Evolutionary conservation across 2,888 invertebrate genomes (phyloP), one percentile per base, ranked within the genome.

Genomic region (Nemapogon koenigi): DNA sequence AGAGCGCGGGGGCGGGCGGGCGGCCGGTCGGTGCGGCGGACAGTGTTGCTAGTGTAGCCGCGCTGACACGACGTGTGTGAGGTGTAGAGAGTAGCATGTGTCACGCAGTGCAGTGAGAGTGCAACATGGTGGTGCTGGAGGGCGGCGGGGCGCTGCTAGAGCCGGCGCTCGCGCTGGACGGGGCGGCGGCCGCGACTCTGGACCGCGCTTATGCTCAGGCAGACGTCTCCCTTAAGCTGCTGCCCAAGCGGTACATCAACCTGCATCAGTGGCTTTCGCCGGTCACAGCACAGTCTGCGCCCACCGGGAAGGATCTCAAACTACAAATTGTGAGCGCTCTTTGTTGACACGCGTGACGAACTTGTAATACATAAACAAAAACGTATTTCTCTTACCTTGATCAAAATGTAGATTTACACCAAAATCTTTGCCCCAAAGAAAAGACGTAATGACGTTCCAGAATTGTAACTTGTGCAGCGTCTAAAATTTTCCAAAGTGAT

Each of bases 251-350:
- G 59, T 93, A 90, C 75, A 90, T 93, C 68, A 91, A 90, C 81
- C 83, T 93, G 65, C 94, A 94, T 72, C 91, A 91, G 73, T 92
- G 91, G 91, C 81, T 93, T 62, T 89, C 91, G 60, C 93, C 93
- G 49, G 83, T 88, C 57, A 85, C 89, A 49, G 69, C 73, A 15
- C 70, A 76, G 27, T 66, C 72, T 43, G 70, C 76, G 33, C 68
- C 75, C 35, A 76, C 76, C 43, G 80, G 75, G 44, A 91, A 91
- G 83, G 90, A 91, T 80, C 82, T 88, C 59, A 89, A 88, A 76
- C 83, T 87, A 61, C 88, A 88, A 85, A 84, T 88, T 72, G 88
- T 89, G 85, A 75, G 75, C 49, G 38, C 30, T 35, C 30, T 37
- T 28, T 28, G 7, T 28, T 4, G 7, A 28, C 11, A 11, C 7